These are phyloP conservation scores for Apostichopus parvimensis DNA, from an alignment of 35 echinoderm and acorn worm genomes.

Conservation along the genomic window DNA sequence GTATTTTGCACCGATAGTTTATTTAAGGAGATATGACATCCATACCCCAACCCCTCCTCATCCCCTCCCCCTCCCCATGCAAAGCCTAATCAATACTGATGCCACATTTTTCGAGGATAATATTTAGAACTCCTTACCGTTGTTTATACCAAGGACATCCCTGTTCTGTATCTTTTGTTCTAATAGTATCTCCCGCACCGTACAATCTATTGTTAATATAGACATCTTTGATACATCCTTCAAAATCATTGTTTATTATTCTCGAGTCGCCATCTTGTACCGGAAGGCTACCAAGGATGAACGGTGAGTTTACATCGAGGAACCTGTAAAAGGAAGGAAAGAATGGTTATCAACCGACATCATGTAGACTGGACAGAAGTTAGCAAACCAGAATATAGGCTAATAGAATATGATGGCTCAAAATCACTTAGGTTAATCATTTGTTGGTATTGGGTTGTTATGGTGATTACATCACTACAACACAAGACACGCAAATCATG, in stretches of 20 bases:
- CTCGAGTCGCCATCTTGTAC: constrained; percentile 71
- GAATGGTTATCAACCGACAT: not conserved
- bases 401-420: no score
- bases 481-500: no score
- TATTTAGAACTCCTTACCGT: constrained; percentile 1
- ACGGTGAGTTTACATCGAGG: constrained; percentile 84
- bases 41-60: not conserved
- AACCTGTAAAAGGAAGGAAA: constrained; percentile 59
- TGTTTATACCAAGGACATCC: constrained; percentile 70
- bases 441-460: no score
- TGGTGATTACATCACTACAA: no score
- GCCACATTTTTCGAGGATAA: not conserved
- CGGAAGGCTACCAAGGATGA: constrained; percentile 78
- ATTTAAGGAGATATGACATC: not conserved
- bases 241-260: constrained; percentile 76
- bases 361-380: no score
- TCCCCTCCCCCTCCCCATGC: not conserved
- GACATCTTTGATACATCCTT: constrained; percentile 83
- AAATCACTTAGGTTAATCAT: no score
- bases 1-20: no score
- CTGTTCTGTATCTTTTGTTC: constrained; percentile 56
- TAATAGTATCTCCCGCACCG: constrained; percentile 54
- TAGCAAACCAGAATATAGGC: no score
- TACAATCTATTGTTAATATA: constrained; percentile 70
- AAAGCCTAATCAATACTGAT: no score